Base-by-base conservation (phyloP, 2,113 vertebrate species). In the Hypomesus transpacificus region DNA sequence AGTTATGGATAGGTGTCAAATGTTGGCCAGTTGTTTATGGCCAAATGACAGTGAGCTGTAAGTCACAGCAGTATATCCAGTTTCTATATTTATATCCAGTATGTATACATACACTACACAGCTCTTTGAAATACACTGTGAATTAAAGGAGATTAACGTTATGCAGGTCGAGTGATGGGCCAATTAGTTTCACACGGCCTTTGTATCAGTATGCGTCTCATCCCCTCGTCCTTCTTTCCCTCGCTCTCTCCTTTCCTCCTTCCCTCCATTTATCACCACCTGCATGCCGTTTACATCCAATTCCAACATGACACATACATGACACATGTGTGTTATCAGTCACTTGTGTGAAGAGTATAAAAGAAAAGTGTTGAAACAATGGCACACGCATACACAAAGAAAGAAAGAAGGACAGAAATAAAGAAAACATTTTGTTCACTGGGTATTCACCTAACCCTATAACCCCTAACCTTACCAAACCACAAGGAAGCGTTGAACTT, bases 101-200 rank as follows among this genome's bases (percentile, higher is more conserved):
- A 66, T 68, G 28, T 13, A 64, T 77, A 75, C 68, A 75, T 69
- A 82, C 2, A 13, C 20, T 70, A 71, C 18, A 5, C 51, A 31
- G 3, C 22, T n/a, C n/a, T 24, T 28, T 16, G 16, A 68, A 74
- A 72, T 73, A 80, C 64, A 70, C 59, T 50, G 21, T 71, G 39
- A 78, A 80, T 63, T 56, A 71, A 65, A 82, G 73, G 75, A 56
- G 21, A 51, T 46, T 82, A 64, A 65, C 56, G 77, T 20, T 5
- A 21, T 20, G 18, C 34, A 50, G 28, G 16, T 31, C 31, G 31
- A 65, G 46, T 1, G 52, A 31, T 51, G 31, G 70, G 75, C 72
- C 72, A 85, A 86, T 85, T 79, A 82, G 64, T 77, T 66, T 58
- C 65, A 52, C 22, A 77, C 70, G 68, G 71, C 73, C 76, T 57